Conservation (phyloP, 2,888 invertebrate genomes). For the Hesperia comma region DNA sequence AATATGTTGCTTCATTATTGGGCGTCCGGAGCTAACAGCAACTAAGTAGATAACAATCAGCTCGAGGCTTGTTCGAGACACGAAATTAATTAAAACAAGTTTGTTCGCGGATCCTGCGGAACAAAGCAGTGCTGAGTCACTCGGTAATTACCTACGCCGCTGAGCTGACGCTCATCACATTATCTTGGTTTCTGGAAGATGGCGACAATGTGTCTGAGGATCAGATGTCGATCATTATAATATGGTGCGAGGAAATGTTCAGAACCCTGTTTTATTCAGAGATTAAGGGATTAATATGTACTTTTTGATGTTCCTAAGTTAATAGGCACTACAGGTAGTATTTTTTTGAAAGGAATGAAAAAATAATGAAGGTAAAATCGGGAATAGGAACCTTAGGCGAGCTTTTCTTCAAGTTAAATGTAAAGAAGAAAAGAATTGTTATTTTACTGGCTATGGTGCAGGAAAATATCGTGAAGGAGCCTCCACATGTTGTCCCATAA, state of each 20-base stretch:
- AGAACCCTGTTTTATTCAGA: background rate
- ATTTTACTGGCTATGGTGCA: too few relatives aligned
- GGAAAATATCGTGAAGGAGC: too few relatives aligned
- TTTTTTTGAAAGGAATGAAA: too few relatives aligned
- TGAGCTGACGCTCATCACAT: constrained; percentile 73
- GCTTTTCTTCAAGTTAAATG: too few relatives aligned
- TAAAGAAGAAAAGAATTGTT: too few relatives aligned
- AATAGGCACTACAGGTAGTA: too few relatives aligned
- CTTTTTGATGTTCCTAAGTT: too few relatives aligned
- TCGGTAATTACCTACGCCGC: constrained; percentile 78
- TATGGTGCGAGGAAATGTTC: constrained; percentile 7
- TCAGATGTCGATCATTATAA: constrained; percentile 26
- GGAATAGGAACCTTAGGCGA: too few relatives aligned
- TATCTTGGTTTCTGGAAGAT: constrained; percentile 65
- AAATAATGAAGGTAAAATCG: too few relatives aligned
- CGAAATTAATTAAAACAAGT: constrained; percentile 85
- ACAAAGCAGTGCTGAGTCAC: constrained; percentile 83
- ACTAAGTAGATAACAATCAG: constrained; percentile 84
- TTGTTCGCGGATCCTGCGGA: constrained; percentile 82
- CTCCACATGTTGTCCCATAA: too few relatives aligned
- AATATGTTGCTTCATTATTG: constrained; percentile 79
- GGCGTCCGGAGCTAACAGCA: constrained; percentile 78
- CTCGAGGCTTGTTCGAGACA: constrained; percentile 83
- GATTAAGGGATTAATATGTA: too few relatives aligned
- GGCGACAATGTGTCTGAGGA: constrained; percentile 40